Conservation (phyloP, 2,888 invertebrate species). For the Lampropteryx suffumata region DNA sequence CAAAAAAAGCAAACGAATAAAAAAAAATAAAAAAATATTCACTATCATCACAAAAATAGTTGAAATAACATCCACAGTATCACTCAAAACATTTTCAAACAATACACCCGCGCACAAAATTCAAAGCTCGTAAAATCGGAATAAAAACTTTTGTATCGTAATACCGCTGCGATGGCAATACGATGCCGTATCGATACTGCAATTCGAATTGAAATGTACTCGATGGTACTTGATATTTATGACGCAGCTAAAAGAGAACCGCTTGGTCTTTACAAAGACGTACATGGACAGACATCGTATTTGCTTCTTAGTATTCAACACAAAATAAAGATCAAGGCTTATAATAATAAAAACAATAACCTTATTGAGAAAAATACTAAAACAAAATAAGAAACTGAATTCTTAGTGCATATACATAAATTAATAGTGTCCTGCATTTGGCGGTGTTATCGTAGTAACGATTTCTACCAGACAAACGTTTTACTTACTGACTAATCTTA, state of each 20-base stretch:
- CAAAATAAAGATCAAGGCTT: no score
- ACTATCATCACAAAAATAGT: not conserved
- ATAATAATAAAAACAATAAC: no score
- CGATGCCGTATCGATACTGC: slow-evolving; percentile 16
- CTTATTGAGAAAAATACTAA: no score
- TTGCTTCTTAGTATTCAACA: no score
- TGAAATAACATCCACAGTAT: not conserved
- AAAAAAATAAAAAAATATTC: not conserved
- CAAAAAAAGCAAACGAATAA: no score
- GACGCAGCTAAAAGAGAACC: not conserved
- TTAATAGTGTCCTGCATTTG: no score
- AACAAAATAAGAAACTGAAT: no score
- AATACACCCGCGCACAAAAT: slow-evolving; percentile 16
- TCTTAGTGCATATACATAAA: no score
- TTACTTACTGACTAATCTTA: no score
- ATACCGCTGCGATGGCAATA: slow-evolving; percentile 10
- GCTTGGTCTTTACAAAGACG: slow-evolving; percentile 5
- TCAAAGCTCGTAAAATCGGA: slow-evolving; percentile 16
- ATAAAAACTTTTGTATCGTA: slow-evolving; percentile 21
- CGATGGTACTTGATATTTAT: slow-evolving; percentile 19
- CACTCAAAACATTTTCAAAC: slow-evolving; percentile 8
- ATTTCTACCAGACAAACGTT: no score
- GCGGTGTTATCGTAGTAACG: no score
- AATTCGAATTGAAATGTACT: slow-evolving; percentile 23
- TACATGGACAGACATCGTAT: no score